Base-by-base conservation (phyloP, 2,888 invertebrate species). In the Apodemia zela region DNA sequence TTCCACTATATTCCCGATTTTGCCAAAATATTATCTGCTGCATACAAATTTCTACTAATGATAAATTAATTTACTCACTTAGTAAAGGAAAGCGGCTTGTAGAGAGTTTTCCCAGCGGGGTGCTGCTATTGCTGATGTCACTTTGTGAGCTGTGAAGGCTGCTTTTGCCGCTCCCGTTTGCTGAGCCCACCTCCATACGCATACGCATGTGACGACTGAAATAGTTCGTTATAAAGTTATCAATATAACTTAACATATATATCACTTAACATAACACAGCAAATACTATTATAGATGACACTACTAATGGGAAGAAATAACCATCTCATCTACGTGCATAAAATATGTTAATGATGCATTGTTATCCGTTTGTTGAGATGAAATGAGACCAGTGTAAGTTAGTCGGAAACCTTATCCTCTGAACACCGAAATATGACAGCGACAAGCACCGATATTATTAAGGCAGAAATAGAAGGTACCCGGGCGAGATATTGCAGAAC, bases 141-240 rank as follows among this genome's bases (percentile, higher is more conserved):
- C 95, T 95, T 80, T 95, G 93, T 0, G 95, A 95, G 79, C 95
- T 95, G 79, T 95, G 92, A 76, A 93, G 92, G 77, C 93, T 93
- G 84, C 89, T 85, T 77, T 90, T 84, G 73, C 93, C 93, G 81
- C 94, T 93, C 80, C 89, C 92, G 72, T 92, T 87, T 64, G 90
- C 85, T 69, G 90, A 83, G 70, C 89, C 83, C 80, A 89, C 69
- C 75, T 91, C 85, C 92, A 92, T 83, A 81, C 94, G 87, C 89
- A 89, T 88, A 60, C 92, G 90, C 85, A 91, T 86, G 70, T 92
- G 89, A 59, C 92, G 89, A 76, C 92, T 92, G 75, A 58, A 63
- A 68, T 18, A n/a, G 42, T 42, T 42, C 1, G 15, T 42, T 15
- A 42, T 42, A 4, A 42, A 42, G 15, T 15, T 15, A 42, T 38